These are phyloP conservation scores for Pollenia griseotomentosa DNA, from an alignment of 2,888 invertebrate genomes.

Conservation along the genomic window DNA sequence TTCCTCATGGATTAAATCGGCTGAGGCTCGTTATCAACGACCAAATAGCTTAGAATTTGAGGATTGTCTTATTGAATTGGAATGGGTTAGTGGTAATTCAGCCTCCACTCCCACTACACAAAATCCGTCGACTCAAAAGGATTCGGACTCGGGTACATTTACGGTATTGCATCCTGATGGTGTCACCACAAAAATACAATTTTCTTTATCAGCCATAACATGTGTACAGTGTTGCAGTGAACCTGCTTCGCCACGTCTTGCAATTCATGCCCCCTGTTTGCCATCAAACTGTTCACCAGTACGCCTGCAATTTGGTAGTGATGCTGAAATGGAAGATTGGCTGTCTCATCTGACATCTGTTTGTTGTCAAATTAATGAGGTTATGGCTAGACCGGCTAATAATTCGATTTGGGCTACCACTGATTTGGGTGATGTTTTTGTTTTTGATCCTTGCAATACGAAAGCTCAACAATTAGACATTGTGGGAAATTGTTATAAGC, in stretches of 20 bases:
- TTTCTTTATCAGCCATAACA: conserved; percentile 91
- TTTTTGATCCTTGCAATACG: conserved; percentile 90
- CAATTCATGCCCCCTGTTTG: conserved; percentile 89
- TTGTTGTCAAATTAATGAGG: conserved; percentile 89
- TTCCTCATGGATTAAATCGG: conserved; percentile 93
- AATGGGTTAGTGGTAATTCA: conserved; percentile 88
- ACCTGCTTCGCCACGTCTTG: conserved; percentile 90
- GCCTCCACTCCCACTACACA: conserved; percentile 53
- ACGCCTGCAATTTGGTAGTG: conserved; percentile 91
- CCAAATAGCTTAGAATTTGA: conserved; percentile 86
- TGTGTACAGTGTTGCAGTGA: conserved; percentile 92
- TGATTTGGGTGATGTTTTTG: conserved; percentile 91
- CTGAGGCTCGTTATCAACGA: conserved; percentile 89
- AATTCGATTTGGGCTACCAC: conserved; percentile 92
- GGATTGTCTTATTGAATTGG: conserved; percentile 92
- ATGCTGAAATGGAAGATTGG: conserved; percentile 96
- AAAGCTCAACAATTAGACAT: conserved; percentile 85
- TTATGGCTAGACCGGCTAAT: conserved; percentile 89
- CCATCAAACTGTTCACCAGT: conserved; percentile 85
- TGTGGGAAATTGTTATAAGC: conserved; percentile 85
- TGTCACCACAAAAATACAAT: conserved; percentile 89
- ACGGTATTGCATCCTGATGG: conserved; percentile 92
- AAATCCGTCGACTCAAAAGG: conserved; percentile 83
- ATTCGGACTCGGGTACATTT: conserved; percentile 89
- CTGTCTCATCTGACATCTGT: conserved; percentile 91